Percentiles rank a stretch among this genome's conserved stretches.
These are phyloP conservation scores for Nesidiocoris tenuis DNA, from an alignment of 2,888 invertebrate genomes.

Conservation along the genomic window DNA sequence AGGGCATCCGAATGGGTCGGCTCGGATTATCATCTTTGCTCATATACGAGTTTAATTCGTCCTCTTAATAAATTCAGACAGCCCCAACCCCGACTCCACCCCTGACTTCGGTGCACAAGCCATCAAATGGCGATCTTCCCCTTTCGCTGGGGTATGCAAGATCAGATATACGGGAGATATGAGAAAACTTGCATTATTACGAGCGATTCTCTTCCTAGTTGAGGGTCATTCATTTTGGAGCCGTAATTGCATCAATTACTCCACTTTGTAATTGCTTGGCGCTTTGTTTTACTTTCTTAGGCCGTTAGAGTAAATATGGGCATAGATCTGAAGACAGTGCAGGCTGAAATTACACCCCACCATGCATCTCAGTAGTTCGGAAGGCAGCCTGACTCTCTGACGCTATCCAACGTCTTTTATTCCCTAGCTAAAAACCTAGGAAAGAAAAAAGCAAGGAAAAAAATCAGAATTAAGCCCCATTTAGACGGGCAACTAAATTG, in stretches of 20 bases:
- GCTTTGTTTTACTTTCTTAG: not conserved
- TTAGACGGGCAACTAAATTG: too few species aligned
- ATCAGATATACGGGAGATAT: conserved; percentile 13
- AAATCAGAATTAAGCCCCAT: too few species aligned
- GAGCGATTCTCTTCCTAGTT: not conserved
- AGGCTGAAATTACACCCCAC: too few species aligned
- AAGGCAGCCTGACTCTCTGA: too few species aligned
- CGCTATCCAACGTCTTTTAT: too few species aligned
- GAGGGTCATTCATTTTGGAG: not conserved
- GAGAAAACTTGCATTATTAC: not conserved
- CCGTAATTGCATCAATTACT: not conserved
- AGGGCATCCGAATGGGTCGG: conserved; percentile 11
- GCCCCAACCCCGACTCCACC: conserved; percentile 2
- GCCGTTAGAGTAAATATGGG: too few species aligned
- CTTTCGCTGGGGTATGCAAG: not conserved
- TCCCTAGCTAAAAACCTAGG: too few species aligned
- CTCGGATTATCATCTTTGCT: conserved; percentile 14
- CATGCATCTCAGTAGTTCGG: too few species aligned
- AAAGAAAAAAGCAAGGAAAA: too few species aligned
- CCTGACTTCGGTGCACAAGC: not conserved
- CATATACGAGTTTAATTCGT: conserved; percentile 27
- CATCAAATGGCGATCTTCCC: not conserved
- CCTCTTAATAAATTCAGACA: conserved; percentile 35
- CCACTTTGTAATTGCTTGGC: not conserved
- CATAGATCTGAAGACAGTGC: too few species aligned